Evolutionary conservation across 2,888 invertebrate genomes (phyloP).

Genomic region (Palloptera scutellata): DNA sequence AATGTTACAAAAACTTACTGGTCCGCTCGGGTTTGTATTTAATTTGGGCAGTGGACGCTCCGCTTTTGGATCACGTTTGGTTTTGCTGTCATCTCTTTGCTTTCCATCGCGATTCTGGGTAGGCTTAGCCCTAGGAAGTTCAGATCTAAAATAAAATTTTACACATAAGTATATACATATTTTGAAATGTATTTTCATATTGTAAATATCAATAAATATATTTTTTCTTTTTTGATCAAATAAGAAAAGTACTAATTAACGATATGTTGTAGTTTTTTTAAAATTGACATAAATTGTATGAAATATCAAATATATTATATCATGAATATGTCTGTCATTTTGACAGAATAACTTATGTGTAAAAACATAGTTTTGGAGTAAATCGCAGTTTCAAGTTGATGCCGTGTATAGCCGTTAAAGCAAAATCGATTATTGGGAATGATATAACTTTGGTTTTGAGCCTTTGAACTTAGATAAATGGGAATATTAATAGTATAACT

Average conservation of each 20-base stretch:
- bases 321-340: too few species aligned
- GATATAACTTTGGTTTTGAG: too few species aligned
- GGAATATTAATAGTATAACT: too few species aligned
- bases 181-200: neutral
- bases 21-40: slow-evolving; percentile 74
- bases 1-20: slow-evolving; percentile 66
- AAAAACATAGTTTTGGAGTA: too few species aligned
- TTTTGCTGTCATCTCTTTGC: slow-evolving; percentile 59
- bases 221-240: slow-evolving; percentile 2
- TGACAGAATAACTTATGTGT: too few species aligned
- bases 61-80: slow-evolving; percentile 55
- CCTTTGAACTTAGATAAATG: too few species aligned
- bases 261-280: too few species aligned
- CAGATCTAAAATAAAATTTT: slow-evolving; percentile 17
- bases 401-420: too few species aligned
- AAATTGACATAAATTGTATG: too few species aligned
- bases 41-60: slow-evolving; percentile 73
- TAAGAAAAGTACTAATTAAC: slow-evolving; percentile 29
- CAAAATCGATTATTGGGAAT: too few species aligned
- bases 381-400: too few species aligned
- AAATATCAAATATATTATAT: too few species aligned
- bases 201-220: neutral
- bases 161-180: neutral
- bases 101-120: slow-evolving; percentile 41
- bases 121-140: slow-evolving; percentile 17